phyloP scores from a whole-genome alignment of 2,113 vertebrate genomes.

The Nannobrachium achirus region DNA sequence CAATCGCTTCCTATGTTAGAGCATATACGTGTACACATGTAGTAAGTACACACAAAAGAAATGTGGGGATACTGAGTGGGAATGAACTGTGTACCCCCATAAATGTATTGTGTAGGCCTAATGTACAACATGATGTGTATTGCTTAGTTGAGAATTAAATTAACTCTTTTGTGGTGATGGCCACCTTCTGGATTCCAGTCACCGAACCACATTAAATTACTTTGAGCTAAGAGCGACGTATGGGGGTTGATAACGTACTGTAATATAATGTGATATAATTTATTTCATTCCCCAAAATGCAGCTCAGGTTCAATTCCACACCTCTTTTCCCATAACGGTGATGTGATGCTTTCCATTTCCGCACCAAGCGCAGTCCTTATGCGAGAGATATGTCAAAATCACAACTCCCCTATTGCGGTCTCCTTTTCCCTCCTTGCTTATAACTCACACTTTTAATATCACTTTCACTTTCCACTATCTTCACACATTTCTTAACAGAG shows the following conservation, averaged over 20 bases:
- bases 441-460: constrained; percentile 57
- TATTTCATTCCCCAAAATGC: neutral
- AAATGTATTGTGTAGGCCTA: too few relatives aligned
- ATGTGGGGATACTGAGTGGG: too few relatives aligned
- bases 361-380: constrained; percentile 22
- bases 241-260: neutral
- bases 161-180: neutral
- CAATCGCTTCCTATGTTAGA: too few relatives aligned
- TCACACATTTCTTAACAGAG: constrained; percentile 56
- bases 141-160: neutral
- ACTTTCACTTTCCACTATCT: constrained; percentile 61
- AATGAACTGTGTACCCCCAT: too few relatives aligned
- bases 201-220: neutral
- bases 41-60: too few relatives aligned
- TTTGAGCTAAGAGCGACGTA: neutral
- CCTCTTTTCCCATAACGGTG: neutral
- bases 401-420: constrained; percentile 36
- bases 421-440: constrained; percentile 16
- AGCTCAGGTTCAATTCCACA: neutral
- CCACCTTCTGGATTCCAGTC: neutral
- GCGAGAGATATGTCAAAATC: constrained; percentile 40
- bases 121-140: too few relatives aligned
- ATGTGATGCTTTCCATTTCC: constrained; percentile 3
- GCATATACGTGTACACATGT: too few relatives aligned
- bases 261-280: too few relatives aligned